Evolutionary conservation across 1,140 invertebrate genomes (phyloP), one percentile per base, ranked within the genome.

Genomic region (Hylaeus anthracinus): DNA sequence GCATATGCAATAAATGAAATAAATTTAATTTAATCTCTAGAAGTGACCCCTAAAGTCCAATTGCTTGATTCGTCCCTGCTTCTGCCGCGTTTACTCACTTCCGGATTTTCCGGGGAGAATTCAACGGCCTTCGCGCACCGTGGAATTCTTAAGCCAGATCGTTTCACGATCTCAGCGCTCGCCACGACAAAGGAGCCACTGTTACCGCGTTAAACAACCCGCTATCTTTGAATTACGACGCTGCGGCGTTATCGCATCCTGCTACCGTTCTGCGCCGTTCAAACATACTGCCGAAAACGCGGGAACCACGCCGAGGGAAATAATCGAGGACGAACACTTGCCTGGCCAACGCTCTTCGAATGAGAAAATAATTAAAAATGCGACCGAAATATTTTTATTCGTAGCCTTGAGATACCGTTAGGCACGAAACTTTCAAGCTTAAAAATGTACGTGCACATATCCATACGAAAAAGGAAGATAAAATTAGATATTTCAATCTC

Each of bases 211-310:
- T 83, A 86, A 86, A 86, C 84, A 82, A 58, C 65, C 45, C 83
- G 76, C 73, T 89, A 89, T 89, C 88, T 86, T 88, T 89, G 86
- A 89, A 86, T 88, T 89, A 89, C 80, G 88, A 86, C 69, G 66
- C 70, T 63, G 64, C 39, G 15, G 45, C 69, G 76, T 88, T 88
- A 88, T 88, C 88, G 79, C 83, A 88, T 89, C 84, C 88, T 84
- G 87, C 88, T 89, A 89, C 88, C 88, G 88, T 86, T 77, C 83
- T 88, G 83, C 85, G 85, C 81, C 72, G 60, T 83, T 72, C 88
- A 88, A 89, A 89, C 87, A 88, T 37, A 70, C 72, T 81, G 48
- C 78, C 73, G 73, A 82, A 85, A 85, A 85, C 74, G 84, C 66
- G 83, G 66, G 72, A 80, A 74, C 41, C 43, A 3, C 60, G n/a